Evolutionary conservation across 2,888 invertebrate genomes (phyloP).

Genomic region (Mesorhabditis belari): DNA sequence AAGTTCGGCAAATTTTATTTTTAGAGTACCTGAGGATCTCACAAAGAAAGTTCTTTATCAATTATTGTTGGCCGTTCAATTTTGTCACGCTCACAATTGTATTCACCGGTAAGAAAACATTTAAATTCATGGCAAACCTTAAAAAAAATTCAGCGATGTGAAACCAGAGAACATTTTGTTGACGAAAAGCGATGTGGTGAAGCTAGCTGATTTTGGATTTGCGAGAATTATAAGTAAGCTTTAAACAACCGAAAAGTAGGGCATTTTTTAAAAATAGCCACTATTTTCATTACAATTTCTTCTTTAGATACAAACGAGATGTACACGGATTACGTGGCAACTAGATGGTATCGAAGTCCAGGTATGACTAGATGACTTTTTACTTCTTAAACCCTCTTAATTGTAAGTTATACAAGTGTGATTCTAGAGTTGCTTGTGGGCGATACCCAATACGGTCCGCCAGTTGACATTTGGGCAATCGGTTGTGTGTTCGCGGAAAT

Average conservation of each 20-base stretch:
- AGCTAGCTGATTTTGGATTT: slow-evolving; percentile 96
- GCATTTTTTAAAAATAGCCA: too few relatives aligned
- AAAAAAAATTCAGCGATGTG: slow-evolving; percentile 68
- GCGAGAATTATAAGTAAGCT: slow-evolving; percentile 75
- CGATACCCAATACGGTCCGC: slow-evolving; percentile 68
- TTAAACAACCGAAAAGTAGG: background rate
- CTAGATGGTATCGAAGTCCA: slow-evolving; percentile 80
- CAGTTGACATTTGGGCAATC: slow-evolving; percentile 97
- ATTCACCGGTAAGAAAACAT: slow-evolving; percentile 31
- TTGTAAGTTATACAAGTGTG: too few relatives aligned
- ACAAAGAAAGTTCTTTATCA: slow-evolving; percentile 91
- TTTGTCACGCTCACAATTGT: slow-evolving; percentile 85
- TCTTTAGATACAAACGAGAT: slow-evolving; percentile 78
- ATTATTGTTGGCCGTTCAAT: slow-evolving; percentile 85
- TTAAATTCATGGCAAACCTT: background rate
- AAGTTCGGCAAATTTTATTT: slow-evolving; percentile 1
- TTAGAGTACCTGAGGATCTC: slow-evolving; percentile 70
- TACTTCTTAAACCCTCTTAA: background rate
- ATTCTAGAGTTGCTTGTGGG: slow-evolving; percentile 88
- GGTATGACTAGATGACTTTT: slow-evolving; percentile 1
- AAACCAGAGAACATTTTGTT: slow-evolving; percentile 97
- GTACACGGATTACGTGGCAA: slow-evolving; percentile 98
- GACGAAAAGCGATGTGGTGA: slow-evolving; percentile 83
- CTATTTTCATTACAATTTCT: too few relatives aligned
- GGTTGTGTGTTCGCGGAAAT: slow-evolving; percentile 63